Evolutionary conservation across 2,888 invertebrate species (phyloP), one percentile per base, ranked within the genome.

Genomic region (Chirona hameri): DNA sequence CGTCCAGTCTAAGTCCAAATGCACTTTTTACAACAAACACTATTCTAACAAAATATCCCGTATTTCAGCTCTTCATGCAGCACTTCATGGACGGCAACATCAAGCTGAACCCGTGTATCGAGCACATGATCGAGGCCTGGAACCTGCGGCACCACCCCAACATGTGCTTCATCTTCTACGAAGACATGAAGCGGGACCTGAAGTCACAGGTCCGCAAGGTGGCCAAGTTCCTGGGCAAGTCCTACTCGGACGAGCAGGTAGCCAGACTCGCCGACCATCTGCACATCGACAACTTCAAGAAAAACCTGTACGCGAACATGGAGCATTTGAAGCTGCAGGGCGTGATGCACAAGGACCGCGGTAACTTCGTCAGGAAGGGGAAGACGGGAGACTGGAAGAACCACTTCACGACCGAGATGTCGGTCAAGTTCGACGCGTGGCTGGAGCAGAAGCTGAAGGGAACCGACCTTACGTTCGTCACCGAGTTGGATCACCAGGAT

Each of bases 351-450:
- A 21, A 82, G 57, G 83, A 84, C n/a, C 83, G 83, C 9, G 76
- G 83, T 9, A 48, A 65, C 39, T 84, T 84, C 76, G 55, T 84
- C 52, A 9, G 84, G 14, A 84, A 84, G 82, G 84, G 84, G 1
- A 79, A 60, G 14, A 83, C 83, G 12, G 85, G 85, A 15, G 84
- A 84, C 82, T 85, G 85, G 85, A 82, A 55, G 69, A 84, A 83
- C 60, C 83, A 83, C 79, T 84, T 85, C 31, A 84, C 83, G 27
- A 81, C 84, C 3, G 83, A 84, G 31, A 81, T 85, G 83, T 82
- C 80, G 46, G 81, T n/a, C 18, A 82, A 83, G 31, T 82, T 84
- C 57, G 82, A 84, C 60, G 48, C 65, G 60, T 85, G 84, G 84
- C 82, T 84, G 39, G 82, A 81, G 39, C 81, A 83, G 18, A 84